Evolutionary conservation across 2,888 invertebrate species (phyloP), one percentile per base, ranked within the genome.

Genomic region (Homarus gammarus): DNA sequence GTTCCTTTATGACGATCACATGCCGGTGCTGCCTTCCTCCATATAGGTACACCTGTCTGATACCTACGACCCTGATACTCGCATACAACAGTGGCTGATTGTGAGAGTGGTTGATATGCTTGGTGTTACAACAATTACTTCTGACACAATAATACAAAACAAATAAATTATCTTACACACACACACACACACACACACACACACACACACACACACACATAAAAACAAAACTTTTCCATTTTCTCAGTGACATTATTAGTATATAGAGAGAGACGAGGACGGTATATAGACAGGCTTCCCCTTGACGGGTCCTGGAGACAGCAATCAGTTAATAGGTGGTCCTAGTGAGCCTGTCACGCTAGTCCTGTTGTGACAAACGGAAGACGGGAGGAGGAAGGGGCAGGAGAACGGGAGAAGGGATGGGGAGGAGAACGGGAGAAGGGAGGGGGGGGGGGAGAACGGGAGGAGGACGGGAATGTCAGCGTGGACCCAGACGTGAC

Each of bases 141-240:
- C n/a, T n/a, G n/a, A n/a, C n/a, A n/a, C n/a, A n/a, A n/a, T n/a
- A n/a, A n/a, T n/a, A n/a, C n/a, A n/a, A n/a, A n/a, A 12, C 44
- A 44, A 44, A 56, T 27, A 61, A 2, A 61, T 27, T 2, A 2
- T 27, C 27, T 27, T 3, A 3, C 27, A 61, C 27, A 61, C 27
- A 61, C 61, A 61, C 27, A 27, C 27, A 61, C 27, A 61, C 61
- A 56, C 64, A 27, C 27, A 64, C 27, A 64, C 27, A 64, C 27
- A n/a, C 64, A 64, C 27, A 27, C 64, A 64, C 64, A 64, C 64
- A 64, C 61, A 61, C 61, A 61, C 61, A 61, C 27, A 64, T 3
- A 64, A 3, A 27, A 2, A 64, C 64, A 64, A 2, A 27, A 3
- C 15, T 22, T 49, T n/a, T n/a, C n/a, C n/a, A n/a, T n/a, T n/a